These are phyloP conservation scores for Halictus rubicundus DNA, from an alignment of 1,140 invertebrate species.

Conservation along the genomic window DNA sequence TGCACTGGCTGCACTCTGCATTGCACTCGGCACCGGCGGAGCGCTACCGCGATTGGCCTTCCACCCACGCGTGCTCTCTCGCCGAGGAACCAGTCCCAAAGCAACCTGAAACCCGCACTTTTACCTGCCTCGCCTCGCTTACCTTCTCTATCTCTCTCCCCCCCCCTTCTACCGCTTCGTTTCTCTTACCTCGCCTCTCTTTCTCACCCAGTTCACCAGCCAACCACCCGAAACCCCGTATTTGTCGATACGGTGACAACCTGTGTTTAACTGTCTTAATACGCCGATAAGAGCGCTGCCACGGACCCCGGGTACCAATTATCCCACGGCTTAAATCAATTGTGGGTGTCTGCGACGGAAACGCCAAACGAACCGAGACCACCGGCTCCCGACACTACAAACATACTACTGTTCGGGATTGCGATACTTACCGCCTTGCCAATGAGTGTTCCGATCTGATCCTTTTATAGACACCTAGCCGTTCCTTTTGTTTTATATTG, in stretches of 20 bases:
- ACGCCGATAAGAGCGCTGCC: slow-evolving; percentile 12
- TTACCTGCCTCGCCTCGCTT: slow-evolving; percentile 12
- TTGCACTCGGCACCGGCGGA: slow-evolving; percentile 45
- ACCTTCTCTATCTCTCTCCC: not conserved
- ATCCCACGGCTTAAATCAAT: slow-evolving; percentile 32
- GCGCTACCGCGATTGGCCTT: slow-evolving; percentile 66
- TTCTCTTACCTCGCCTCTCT: not conserved
- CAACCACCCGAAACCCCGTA: slow-evolving; percentile 22
- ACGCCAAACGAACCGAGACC: not conserved
- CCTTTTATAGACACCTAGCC: no score
- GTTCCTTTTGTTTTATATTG: no score
- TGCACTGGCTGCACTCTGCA: slow-evolving; percentile 73
- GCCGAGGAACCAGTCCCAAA: slow-evolving; percentile 52
- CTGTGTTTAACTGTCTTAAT: slow-evolving; percentile 43
- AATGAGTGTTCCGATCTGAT: no score
- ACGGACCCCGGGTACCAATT: slow-evolving; percentile 3
- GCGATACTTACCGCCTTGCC: no score
- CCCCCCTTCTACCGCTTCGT: no score
- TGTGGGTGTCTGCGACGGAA: not conserved
- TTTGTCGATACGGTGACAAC: slow-evolving; percentile 35
- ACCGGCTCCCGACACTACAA: not conserved
- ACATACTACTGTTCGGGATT: not conserved
- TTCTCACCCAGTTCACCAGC: not conserved
- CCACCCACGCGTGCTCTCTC: slow-evolving; percentile 63
- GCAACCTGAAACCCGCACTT: slow-evolving; percentile 18